phyloP scores from a whole-genome alignment of 2,888 invertebrate species.

The Drosophila lutescens region DNA sequence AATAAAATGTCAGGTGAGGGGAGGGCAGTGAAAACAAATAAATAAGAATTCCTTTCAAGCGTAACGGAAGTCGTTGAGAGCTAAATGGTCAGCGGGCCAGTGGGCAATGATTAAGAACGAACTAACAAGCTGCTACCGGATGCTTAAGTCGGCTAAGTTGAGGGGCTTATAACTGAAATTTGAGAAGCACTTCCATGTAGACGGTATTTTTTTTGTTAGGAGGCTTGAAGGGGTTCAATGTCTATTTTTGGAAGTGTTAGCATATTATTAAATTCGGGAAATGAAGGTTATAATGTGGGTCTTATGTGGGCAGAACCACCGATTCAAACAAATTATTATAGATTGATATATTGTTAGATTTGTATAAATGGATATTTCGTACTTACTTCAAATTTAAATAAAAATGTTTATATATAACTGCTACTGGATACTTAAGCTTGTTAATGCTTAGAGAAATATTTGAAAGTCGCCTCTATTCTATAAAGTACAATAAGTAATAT shows the following conservation, averaged over 20 bases:
- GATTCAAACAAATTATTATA: conserved; percentile 5
- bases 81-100: conserved; percentile 72
- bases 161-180: conserved; percentile 32
- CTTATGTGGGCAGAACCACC: background rate
- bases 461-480: too few relatives aligned
- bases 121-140: conserved; percentile 64
- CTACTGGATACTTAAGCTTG: background rate
- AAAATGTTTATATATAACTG: background rate
- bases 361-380: background rate
- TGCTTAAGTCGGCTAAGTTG: conserved; percentile 42
- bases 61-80: conserved; percentile 75
- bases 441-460: background rate
- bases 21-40: conserved; percentile 56
- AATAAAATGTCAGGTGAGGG: conserved; percentile 2
- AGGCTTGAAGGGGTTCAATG: conserved; percentile 8
- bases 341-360: background rate
- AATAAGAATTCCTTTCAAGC: conserved; percentile 68
- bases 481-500: too few relatives aligned
- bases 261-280: conserved; percentile 3
- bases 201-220: background rate
- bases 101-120: conserved; percentile 27
- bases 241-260: conserved; percentile 16
- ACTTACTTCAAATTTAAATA: background rate
- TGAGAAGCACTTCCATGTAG: conserved; percentile 5
- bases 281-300: background rate